Base-by-base conservation (phyloP, 2,888 invertebrate species). In the Campaea margaritaria region DNA sequence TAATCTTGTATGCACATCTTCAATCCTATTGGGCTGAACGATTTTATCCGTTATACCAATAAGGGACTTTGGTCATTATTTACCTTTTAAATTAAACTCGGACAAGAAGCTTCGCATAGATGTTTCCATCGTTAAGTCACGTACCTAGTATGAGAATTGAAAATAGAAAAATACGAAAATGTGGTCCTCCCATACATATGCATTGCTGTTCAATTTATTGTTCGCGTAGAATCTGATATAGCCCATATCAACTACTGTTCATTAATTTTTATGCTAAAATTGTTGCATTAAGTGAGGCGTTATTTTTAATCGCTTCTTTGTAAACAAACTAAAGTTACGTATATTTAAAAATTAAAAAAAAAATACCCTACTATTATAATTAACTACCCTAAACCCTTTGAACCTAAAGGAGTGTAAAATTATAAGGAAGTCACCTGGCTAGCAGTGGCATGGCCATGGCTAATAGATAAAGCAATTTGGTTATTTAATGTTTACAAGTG, bases 11-110 rank as follows among this genome's bases (percentile, higher is more conserved):
- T 73, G 67, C 70, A 73, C 69, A 72, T 74, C 71, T 67, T 75
- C 69, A 71, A 72, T 74, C 59, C 49, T 58, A 69, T 67, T 72
- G 61, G 67, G 67, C 67, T 69, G 62, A 79, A 79, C 72, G 74
- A 74, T 75, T 66, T 71, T 74, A 77, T 72, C 79, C 82, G 81
- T 82, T 83, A 82, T 72, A 71, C 74, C 74, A 82, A 84, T 76
- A 80, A 44, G 51, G 58, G 31, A 31, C n/a, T 1, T 36, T 66
- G 68, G 69, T 75, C 75, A 79, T 77, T 83, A 81, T 86, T 86
- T 83, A 78, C 79, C 67, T 82, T 83, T 82, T 73, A 83, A 82
- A 78, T 82, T 80, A 79, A 85, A 81, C 74, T 77, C 67, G 76
- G 69, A 77, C 78, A 70, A 67, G 67, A 67, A 64, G 62, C 58